Evolutionary conservation across 2,888 invertebrate species (phyloP), one percentile per base, ranked within the genome.

Genomic region (Penaeus monodon): DNA sequence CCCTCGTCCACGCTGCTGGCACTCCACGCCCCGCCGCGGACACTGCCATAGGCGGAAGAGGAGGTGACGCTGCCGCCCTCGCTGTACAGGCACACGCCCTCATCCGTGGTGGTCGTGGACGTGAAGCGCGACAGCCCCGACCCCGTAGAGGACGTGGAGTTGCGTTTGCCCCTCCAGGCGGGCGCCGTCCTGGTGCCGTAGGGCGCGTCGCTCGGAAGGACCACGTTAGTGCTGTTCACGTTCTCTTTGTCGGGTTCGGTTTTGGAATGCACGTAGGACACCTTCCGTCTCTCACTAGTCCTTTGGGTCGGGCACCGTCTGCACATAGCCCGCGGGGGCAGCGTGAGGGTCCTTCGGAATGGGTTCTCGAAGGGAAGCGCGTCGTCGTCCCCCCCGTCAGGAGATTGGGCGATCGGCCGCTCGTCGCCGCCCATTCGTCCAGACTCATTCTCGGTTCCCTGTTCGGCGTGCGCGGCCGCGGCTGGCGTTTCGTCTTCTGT

Each of bases 31-130:
- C 80, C 84, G 33, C 79, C 83, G 38, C 86, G 78, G 33, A 82
- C 78, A 73, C 82, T 83, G 80, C 83, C 79, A 81, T 76, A 88
- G 63, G 84, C 73, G 38, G 83, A 84, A n/a, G 83, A 63, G 14
- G 88, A 83, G 49, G 80, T 38, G 29, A 76, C 74, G 73, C 84
- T 84, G 29, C 83, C 77, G 64, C 44, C 83, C 76, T 83, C 83
- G 73, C 83, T 84, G 87, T 82, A 87, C 64, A 87, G 74, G 38
- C 84, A 88, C 33, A 88, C 88, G 73, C 88, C 88, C 57, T 88
- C 88, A 76, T 88, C 88, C 29, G 88, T 88, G 44, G 79, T 63
- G 38, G 79, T 85, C 44, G 83, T 84, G 44, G 88, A 84, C 66
- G 88, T 80, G 49, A 88, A 66, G 66, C 84, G 84, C 12, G 84